Evolutionary conservation across 2,888 invertebrate genomes (phyloP).

Genomic region (Cosmopolites sordidus): DNA sequence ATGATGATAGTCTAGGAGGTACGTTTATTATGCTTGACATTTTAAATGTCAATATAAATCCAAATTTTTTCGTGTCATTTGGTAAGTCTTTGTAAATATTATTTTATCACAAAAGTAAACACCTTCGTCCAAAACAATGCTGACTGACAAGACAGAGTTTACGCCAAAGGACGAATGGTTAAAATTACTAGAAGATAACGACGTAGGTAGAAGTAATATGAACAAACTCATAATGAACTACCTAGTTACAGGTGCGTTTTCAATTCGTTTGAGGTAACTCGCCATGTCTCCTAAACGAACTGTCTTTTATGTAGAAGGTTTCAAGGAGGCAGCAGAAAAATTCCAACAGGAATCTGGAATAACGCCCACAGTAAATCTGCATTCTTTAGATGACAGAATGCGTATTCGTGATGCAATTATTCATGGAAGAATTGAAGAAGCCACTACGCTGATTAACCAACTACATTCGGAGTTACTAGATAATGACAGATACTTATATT

Average conservation of each 20-base stretch:
- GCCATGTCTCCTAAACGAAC: background rate
- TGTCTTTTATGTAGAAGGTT: constrained; percentile 63
- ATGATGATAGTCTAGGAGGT: no score
- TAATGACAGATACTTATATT: constrained; percentile 91
- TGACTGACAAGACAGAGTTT: constrained; percentile 51
- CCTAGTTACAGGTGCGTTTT: constrained; percentile 77
- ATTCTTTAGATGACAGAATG: constrained; percentile 86
- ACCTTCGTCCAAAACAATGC: constrained; percentile 42
- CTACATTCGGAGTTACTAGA: constrained; percentile 92
- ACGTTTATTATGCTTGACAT: no score
- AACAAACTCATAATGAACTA: constrained; percentile 98
- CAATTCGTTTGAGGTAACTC: background rate
- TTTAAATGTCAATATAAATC: background rate
- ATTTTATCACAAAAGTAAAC: background rate
- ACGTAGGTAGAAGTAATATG: constrained; percentile 87
- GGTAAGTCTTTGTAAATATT: background rate
- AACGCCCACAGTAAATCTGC: constrained; percentile 70
- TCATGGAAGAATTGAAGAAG: constrained; percentile 86
- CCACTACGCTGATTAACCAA: constrained; percentile 89
- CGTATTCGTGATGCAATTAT: constrained; percentile 92
- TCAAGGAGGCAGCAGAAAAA: constrained; percentile 95
- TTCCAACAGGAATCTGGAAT: constrained; percentile 93
- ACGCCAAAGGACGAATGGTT: constrained; percentile 69
- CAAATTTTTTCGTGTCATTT: background rate
- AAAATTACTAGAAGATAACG: constrained; percentile 67